These are phyloP conservation scores for Chiropotes sagulatus DNA, from an alignment of 2,797 vertebrate genomes.

Conservation along the genomic window DNA sequence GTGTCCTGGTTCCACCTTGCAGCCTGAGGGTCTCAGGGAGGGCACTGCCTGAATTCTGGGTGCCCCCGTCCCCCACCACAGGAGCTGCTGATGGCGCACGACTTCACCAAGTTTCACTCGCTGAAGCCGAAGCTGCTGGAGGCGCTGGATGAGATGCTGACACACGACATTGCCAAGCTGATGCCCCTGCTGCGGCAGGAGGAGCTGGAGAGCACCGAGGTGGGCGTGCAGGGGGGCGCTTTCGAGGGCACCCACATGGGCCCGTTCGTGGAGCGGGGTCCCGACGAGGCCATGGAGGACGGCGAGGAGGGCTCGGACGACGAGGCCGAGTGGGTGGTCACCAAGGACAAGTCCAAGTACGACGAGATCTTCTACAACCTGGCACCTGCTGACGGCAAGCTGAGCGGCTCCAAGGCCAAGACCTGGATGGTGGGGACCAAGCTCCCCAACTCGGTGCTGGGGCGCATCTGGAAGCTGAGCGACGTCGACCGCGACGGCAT, in stretches of 20 bases:
- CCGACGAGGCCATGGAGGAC: slow-evolving; percentile 86
- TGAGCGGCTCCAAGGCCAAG: slow-evolving; percentile 94
- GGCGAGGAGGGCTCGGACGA: slow-evolving; percentile 84
- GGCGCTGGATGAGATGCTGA: slow-evolving; percentile 91
- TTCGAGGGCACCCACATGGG: slow-evolving; percentile 92
- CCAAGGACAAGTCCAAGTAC: slow-evolving; percentile 96
- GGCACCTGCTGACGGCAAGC: slow-evolving; percentile 92
- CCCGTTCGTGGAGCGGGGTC: slow-evolving; percentile 89
- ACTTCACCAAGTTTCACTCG: slow-evolving; percentile 94
- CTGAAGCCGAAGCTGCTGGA: slow-evolving; percentile 92
- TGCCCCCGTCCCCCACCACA: slow-evolving; percentile 53
- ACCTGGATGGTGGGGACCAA: slow-evolving; percentile 96
- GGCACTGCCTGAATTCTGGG: background rate
- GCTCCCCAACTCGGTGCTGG: slow-evolving; percentile 94
- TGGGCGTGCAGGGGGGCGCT: slow-evolving; percentile 92
- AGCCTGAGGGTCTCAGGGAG: background rate
- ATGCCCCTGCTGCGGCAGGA: slow-evolving; percentile 95
- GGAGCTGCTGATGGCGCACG: slow-evolving; percentile 93
- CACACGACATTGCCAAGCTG: slow-evolving; percentile 91
- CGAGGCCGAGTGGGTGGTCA: slow-evolving; percentile 92
- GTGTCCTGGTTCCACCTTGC: background rate
- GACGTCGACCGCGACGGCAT: slow-evolving; percentile 95
- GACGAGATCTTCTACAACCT: slow-evolving; percentile 98
- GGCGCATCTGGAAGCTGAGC: slow-evolving; percentile 96
- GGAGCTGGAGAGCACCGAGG: slow-evolving; percentile 89